Evolutionary conservation across 1,140 invertebrate species (phyloP).

Genomic region (Polypedilum vanderplanki): DNA sequence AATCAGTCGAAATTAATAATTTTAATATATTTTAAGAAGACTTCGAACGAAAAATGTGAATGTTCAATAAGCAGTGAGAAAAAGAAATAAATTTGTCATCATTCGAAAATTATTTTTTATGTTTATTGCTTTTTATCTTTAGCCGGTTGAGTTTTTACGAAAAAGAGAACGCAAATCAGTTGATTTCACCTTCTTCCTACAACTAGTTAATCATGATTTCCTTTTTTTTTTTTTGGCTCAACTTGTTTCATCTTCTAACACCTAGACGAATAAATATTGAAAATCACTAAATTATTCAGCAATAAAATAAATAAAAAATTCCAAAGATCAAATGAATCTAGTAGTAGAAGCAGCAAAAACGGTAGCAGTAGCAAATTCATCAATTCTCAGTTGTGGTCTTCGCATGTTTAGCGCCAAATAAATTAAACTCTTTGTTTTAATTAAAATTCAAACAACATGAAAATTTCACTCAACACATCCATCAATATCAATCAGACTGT

Average conservation of each 20-base stretch:
- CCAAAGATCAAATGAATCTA: no score
- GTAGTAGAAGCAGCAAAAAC: no score
- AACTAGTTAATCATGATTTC: neutral
- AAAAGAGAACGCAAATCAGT: neutral
- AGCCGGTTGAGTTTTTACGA: neutral
- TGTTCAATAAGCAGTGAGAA: slow-evolving; percentile 27
- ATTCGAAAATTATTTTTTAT: slow-evolving; percentile 25
- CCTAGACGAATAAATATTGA: neutral
- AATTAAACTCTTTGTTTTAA: neutral
- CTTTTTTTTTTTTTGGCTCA: neutral
- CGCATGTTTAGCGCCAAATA: neutral
- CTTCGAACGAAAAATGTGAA: slow-evolving; percentile 17
- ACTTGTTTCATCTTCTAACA: neutral
- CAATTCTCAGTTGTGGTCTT: neutral
- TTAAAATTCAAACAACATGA: no score
- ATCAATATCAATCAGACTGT: neutral
- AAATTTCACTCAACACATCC: neutral
- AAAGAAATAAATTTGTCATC: slow-evolving; percentile 27
- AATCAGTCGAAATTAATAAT: slow-evolving; percentile 8
- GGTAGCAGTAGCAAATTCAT: neutral
- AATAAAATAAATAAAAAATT: neutral
- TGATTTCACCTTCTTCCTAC: neutral
- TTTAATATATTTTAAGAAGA: slow-evolving; percentile 2
- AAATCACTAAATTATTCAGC: slow-evolving; percentile 8
- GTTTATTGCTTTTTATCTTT: neutral